A percentile compares a stretch with the other conserved stretches of the same genome.
phyloP scores from a whole-genome alignment of 1,140 invertebrate species.

The Sycobia sp. region DNA sequence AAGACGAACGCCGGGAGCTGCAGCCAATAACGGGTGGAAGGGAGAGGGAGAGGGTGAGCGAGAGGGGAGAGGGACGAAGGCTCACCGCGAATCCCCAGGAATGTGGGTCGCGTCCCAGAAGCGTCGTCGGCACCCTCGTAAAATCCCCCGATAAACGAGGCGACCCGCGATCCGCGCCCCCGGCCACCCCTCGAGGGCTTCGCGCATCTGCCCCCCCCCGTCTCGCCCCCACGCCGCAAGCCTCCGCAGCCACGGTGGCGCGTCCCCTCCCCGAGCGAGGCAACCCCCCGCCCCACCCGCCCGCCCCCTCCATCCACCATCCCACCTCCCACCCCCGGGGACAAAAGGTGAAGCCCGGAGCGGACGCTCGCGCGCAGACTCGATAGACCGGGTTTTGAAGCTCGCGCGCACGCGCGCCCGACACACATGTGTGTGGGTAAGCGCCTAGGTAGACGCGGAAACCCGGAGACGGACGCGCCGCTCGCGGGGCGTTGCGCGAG shows the following conservation, averaged over 20 bases:
- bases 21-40: not conserved
- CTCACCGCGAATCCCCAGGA: conserved; percentile 40
- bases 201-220: conserved; percentile 1
- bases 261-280: too few relatives aligned
- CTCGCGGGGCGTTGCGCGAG: too few relatives aligned
- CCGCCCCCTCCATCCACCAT: too few relatives aligned
- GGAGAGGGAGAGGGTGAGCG: not conserved
- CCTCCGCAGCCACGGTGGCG: not conserved
- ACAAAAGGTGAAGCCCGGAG: too few relatives aligned
- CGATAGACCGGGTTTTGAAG: too few relatives aligned
- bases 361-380: too few relatives aligned
- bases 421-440: too few relatives aligned
- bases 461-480: too few relatives aligned
- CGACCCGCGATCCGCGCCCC: conserved; percentile 17
- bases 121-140: conserved; percentile 46
- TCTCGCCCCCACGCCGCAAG: not conserved
- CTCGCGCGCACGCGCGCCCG: too few relatives aligned
- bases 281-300: too few relatives aligned
- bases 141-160: conserved; percentile 46
- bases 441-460: too few relatives aligned
- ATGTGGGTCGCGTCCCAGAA: conserved; percentile 49
- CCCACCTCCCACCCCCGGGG: too few relatives aligned
- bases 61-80: not conserved
- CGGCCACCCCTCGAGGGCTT: not conserved
- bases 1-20: not conserved